A percentile compares a stretch with the other conserved stretches of the same genome.
Evolutionary conservation across 1,140 invertebrate genomes (phyloP).

Genomic region (Brachionus rubens): DNA sequence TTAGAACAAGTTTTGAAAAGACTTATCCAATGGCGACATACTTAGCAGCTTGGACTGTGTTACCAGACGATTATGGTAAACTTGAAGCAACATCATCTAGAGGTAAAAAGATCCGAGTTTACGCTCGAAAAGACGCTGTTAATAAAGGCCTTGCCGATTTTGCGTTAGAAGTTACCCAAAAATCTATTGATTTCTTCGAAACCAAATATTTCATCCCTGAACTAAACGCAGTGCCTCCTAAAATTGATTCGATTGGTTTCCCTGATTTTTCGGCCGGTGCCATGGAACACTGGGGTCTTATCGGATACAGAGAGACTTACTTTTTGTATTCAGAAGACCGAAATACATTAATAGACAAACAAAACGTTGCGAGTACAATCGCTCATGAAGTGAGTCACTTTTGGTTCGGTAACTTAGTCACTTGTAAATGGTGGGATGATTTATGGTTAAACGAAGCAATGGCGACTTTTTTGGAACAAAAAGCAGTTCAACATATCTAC

Average conservation of each 20-base stretch:
- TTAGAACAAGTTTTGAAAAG: constrained; percentile 24
- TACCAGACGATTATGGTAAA: constrained; percentile 31
- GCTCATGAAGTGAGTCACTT: constrained; percentile 77
- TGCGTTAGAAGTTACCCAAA: constrained; percentile 14
- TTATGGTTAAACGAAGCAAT: constrained; percentile 58
- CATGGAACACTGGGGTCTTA: constrained; percentile 77
- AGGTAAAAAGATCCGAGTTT: constrained; percentile 26
- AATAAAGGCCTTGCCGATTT: constrained; percentile 16
- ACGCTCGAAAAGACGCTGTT: constrained; percentile 17
- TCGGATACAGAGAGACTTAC: constrained; percentile 55
- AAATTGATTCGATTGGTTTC: constrained; percentile 32
- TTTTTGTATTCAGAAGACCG: constrained; percentile 68
- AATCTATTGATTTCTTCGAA: constrained; percentile 12
- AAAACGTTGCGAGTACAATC: constrained; percentile 80
- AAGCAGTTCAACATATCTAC: constrained; percentile 65
- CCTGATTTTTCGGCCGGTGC: constrained; percentile 60
- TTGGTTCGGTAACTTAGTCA: constrained; percentile 49
- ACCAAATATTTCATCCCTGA: not conserved
- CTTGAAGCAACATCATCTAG: not conserved
- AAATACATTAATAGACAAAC: constrained; percentile 73
- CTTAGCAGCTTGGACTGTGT: constrained; percentile 69
- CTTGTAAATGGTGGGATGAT: constrained; percentile 53
- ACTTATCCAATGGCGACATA: constrained; percentile 74
- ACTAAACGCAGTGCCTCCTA: constrained; percentile 5
- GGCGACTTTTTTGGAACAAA: constrained; percentile 53